Base-by-base conservation (phyloP, 2,797 vertebrate genomes). In the Sebastes miniatus region DNA sequence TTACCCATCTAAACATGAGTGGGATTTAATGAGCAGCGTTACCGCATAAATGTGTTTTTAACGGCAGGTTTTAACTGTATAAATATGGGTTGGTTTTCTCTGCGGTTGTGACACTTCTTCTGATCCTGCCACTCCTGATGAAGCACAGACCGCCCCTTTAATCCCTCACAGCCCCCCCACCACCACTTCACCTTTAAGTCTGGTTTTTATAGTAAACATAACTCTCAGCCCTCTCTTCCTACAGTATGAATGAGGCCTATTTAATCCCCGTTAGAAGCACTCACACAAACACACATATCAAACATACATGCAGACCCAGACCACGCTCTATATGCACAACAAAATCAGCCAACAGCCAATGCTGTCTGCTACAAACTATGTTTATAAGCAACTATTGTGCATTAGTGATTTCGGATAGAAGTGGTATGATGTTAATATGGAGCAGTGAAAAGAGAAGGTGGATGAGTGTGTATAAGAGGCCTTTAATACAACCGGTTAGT, bases 81-180 rank as follows among this genome's bases (percentile, higher is more conserved):
- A 86, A 90, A 92, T 89, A 87, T 52, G 69, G 31, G 75, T 84
- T 89, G 73, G 89, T 87, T 91, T 87, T 80, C 83, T 82, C 61
- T 88, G 80, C 1, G 52, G 76, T 86, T 85, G 31, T 18, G 43
- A 87, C 79, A 85, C 80, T 76, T 86, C 90, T 74, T 83, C 64
- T 92, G 85, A 85, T 89, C 85, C 80, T 71, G 57, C 74, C 66
- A 57, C 72, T 83, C 36, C 66, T 89, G 91, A 92, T 84, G 80
- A 84, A 94, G 87, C 79, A 70, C 91, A 92, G 91, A 69, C 80
- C 22, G 9, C 63, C 52, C 66, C 80, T 86, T 89, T 88, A 92
- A 92, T 89, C 88, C 85, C 68, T 29, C 64, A 22, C 32, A 73
- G 50, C 4, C 16, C 43, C 13, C 76, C 43, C 16, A 3, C 16